These are phyloP conservation scores for Idaea straminata DNA, from an alignment of 2,888 invertebrate species.

Conservation along the genomic window DNA sequence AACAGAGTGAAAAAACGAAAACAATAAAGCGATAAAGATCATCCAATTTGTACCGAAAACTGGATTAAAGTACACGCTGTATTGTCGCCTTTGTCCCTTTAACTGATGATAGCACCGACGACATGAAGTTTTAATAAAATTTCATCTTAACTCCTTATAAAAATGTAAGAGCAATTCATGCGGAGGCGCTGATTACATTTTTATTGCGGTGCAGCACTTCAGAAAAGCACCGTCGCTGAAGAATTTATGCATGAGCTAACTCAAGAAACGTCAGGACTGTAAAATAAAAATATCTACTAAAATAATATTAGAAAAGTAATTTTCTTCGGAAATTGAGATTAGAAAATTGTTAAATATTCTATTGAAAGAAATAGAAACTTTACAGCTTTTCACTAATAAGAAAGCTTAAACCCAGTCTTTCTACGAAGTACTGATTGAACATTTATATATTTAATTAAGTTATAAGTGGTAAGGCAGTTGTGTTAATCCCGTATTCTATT, in stretches of 20 bases:
- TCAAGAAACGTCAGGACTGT: conserved; percentile 2
- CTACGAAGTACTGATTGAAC: too few species aligned
- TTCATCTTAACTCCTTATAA: conserved; percentile 21
- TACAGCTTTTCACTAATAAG: too few species aligned
- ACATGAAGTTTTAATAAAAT: conserved; percentile 1
- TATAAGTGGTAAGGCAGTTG: too few species aligned
- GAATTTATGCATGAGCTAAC: conserved; percentile 14
- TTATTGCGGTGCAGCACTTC: conserved; percentile 23
- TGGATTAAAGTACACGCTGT: background rate
- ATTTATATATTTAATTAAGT: too few species aligned
- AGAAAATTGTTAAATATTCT: too few species aligned
- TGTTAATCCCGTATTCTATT: too few species aligned
- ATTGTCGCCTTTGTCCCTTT: background rate
- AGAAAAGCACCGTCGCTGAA: conserved; percentile 13
- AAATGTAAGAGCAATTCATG: conserved; percentile 27
- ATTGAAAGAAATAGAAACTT: too few species aligned
- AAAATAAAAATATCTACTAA: background rate
- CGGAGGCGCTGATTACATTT: conserved; percentile 22
- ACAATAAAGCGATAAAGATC: background rate
- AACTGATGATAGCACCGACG: background rate
- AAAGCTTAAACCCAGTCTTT: too few species aligned
- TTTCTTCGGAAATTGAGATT: too few species aligned
- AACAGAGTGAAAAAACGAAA: background rate
- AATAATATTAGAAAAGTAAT: background rate
- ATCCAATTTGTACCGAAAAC: background rate